Percentiles rank a stretch among this genome's conserved stretches.
These are phyloP conservation scores for Seladonia tumulorum DNA, from an alignment of 2,888 invertebrate species.

Conservation along the genomic window DNA sequence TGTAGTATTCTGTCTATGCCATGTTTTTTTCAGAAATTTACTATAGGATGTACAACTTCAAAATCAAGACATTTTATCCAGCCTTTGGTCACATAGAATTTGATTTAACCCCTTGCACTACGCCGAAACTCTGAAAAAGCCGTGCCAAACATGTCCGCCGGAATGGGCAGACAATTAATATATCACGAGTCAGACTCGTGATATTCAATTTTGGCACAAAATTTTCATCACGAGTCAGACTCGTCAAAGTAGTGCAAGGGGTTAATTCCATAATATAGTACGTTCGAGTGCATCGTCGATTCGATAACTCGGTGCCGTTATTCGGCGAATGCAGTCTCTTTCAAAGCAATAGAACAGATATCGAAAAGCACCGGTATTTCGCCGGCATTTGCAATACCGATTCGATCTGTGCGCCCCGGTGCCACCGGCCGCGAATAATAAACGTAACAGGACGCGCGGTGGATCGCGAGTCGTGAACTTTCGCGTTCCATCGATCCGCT, in stretches of 20 bases:
- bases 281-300: neutral
- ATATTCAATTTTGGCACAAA: too few species aligned
- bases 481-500: constrained; percentile 64
- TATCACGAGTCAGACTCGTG: too few species aligned
- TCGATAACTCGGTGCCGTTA: neutral
- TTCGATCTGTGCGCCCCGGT: neutral
- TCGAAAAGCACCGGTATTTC: neutral
- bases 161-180: too few species aligned
- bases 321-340: neutral
- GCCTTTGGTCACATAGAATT: too few species aligned
- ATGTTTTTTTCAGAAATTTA: neutral
- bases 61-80: too few species aligned
- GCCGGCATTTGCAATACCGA: neutral
- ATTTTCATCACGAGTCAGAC: too few species aligned
- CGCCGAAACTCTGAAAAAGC: too few species aligned
- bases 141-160: too few species aligned
- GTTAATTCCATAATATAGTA: too few species aligned
- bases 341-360: neutral
- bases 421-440: constrained; percentile 11
- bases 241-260: too few species aligned
- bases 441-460: constrained; percentile 42
- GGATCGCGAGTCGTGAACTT: constrained; percentile 47
- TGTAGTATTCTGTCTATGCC: neutral
- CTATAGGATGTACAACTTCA: neutral
- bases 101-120: too few species aligned